Evolutionary conservation across 1,140 invertebrate species (phyloP), one percentile per base, ranked within the genome.

Genomic region (Philopotamus ludificatus): DNA sequence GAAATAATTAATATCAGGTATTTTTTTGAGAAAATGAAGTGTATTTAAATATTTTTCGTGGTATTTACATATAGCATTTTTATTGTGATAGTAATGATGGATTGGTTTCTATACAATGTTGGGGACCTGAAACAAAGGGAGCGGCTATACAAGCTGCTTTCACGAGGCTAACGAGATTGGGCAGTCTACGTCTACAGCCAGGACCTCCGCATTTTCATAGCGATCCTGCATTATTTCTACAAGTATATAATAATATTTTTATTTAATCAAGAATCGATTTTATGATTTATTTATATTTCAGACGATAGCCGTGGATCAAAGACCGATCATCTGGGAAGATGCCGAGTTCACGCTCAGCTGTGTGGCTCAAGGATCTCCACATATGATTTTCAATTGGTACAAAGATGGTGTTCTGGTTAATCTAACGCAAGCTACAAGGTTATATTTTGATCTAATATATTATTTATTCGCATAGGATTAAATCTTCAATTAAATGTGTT

Each of bases 321-420:
- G 79, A 39, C 80, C 83, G 42, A 81, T 86, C 67, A 85, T 91
- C 62, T 86, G 87, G 73, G 83, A 89, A 72, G 86, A 85, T 15
- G 88, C 88, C 65, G 86, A 89, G 72, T 90, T 92, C 69, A 85
- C 87, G 68, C 77, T 93, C 67, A 88, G 86, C 49, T 93, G 90
- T 72, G 80, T 85, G 47, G 89, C 89, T 28, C 85, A 89, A 71
- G 90, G 89, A 64, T 90, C 89, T 58, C 83, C 87, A 1, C 80
- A 83, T 34, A 87, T 89, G 72, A 83, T 81, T 26, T 92, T 92
- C 73, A 83, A 84, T 26, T 93, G 90, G 90, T 91, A 86, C 79
- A 93, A 92, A 74, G 89, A 93, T 73, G 85, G 86, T 1, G 82
- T 88, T 53, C 81, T 84, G 63, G 85, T 92, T 59, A 91, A 92